Evolutionary conservation across 2,888 invertebrate species (phyloP).

Genomic region (Dysmachus trigonus): DNA sequence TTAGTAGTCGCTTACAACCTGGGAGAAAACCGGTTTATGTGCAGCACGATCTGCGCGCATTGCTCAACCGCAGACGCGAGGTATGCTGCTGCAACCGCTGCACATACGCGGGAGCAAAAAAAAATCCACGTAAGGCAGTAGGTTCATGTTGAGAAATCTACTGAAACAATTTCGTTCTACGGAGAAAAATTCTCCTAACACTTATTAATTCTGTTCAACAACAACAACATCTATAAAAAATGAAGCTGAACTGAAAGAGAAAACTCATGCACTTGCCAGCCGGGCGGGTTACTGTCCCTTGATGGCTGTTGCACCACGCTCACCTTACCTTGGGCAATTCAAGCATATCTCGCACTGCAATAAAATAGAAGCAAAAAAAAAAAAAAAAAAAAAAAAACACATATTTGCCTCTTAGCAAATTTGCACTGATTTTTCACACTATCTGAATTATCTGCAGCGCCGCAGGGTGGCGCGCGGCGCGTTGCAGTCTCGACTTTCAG

Average conservation of each 20-base stretch:
- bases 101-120: background rate
- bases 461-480: background rate
- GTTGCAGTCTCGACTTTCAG: background rate
- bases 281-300: background rate
- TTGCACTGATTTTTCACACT: background rate
- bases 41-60: background rate
- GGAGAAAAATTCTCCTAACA: background rate
- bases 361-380: background rate
- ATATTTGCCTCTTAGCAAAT: background rate
- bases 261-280: background rate
- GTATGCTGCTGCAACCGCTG: background rate
- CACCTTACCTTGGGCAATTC: background rate
- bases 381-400: too few relatives aligned
- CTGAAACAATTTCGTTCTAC: constrained; percentile 1
- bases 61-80: constrained; percentile 5
- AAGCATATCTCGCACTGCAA: background rate
- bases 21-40: constrained; percentile 11
- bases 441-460: background rate
- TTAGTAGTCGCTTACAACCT: background rate
- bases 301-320: background rate
- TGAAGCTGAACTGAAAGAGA: background rate
- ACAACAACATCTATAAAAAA: background rate
- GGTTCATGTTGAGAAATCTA: background rate
- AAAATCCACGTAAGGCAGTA: background rate
- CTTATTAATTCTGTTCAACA: background rate